Evolutionary conservation across 2,797 vertebrate species (phyloP).

Genomic region (Bradypodion ventrale): DNA sequence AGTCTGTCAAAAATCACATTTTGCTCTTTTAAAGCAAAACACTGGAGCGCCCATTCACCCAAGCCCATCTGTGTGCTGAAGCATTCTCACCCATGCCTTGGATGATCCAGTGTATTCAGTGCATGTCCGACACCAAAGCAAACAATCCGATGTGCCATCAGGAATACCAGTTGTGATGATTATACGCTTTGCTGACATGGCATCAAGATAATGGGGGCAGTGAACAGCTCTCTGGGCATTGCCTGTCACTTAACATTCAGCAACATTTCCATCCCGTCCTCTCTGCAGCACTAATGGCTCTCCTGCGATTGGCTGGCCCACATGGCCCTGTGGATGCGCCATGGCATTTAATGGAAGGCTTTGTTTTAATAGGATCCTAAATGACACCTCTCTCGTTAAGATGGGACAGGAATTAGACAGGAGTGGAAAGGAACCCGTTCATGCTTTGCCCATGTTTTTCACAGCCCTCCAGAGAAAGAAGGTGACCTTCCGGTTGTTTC

Average conservation of each 20-base stretch:
- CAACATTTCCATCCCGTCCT: slow-evolving; percentile 47
- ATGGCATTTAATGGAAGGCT: slow-evolving; percentile 27
- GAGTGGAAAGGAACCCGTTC: background rate
- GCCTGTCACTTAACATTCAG: slow-evolving; percentile 16
- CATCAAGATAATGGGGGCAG: slow-evolving; percentile 29
- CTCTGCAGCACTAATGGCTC: slow-evolving; percentile 38
- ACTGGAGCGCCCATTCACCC: background rate
- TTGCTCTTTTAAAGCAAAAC: too few species aligned
- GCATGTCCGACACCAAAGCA: background rate
- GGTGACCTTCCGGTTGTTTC: slow-evolving; percentile 35
- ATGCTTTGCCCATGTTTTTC: background rate
- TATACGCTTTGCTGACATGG: slow-evolving; percentile 37
- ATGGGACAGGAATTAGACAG: slow-evolving; percentile 29
- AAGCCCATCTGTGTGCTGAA: background rate
- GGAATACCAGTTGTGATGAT: slow-evolving; percentile 53
- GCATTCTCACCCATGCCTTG: background rate
- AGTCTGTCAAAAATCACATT: background rate
- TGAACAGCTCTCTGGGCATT: slow-evolving; percentile 26
- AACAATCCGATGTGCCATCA: background rate
- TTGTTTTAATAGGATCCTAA: slow-evolving; percentile 50
- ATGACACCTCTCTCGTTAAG: slow-evolving; percentile 33
- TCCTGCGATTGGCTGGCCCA: slow-evolving; percentile 6
- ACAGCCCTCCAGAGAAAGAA: background rate
- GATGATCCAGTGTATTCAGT: background rate
- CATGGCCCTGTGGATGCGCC: slow-evolving; percentile 45